phyloP scores from a whole-genome alignment of 2,888 invertebrate genomes.

The Harpagoxenus sublaevis region DNA sequence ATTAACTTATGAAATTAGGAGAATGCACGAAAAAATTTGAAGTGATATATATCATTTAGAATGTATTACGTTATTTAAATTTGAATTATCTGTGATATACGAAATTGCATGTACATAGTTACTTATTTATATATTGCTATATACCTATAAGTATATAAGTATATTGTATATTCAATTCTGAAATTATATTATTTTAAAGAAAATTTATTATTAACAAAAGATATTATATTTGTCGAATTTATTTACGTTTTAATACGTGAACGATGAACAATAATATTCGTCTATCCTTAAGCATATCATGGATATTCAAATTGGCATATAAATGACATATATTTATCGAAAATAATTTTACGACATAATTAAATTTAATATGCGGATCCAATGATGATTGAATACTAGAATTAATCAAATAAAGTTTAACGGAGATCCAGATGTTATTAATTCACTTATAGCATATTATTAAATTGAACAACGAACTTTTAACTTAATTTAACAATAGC shows the following conservation, averaged over 20 bases:
- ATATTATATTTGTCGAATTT: not conserved
- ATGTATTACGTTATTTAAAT: not conserved
- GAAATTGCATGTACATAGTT: not conserved
- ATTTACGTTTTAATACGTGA: not conserved
- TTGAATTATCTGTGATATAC: not conserved
- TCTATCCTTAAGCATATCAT: not conserved
- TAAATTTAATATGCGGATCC: slow-evolving; percentile 37
- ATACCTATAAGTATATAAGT: no score
- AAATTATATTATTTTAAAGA: not conserved
- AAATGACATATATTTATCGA: slow-evolving; percentile 1
- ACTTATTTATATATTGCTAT: not conserved
- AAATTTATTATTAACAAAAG: not conserved
- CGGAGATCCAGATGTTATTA: slow-evolving; percentile 11
- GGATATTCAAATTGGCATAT: not conserved
- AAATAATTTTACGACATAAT: slow-evolving; percentile 2
- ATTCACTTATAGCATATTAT: slow-evolving; percentile 33
- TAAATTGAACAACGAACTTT: slow-evolving; percentile 52
- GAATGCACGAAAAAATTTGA: not conserved
- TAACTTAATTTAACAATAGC: slow-evolving; percentile 58
- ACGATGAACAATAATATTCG: not conserved
- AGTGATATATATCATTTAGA: not conserved
- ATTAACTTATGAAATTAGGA: not conserved
- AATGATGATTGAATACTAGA: slow-evolving; percentile 50
- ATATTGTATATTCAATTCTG: not conserved
- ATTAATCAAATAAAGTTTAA: slow-evolving; percentile 56